Percentiles rank a stretch among this genome's conserved stretches.
These are phyloP conservation scores for Cheilosia grossa DNA, from an alignment of 2,888 invertebrate species.

Conservation along the genomic window DNA sequence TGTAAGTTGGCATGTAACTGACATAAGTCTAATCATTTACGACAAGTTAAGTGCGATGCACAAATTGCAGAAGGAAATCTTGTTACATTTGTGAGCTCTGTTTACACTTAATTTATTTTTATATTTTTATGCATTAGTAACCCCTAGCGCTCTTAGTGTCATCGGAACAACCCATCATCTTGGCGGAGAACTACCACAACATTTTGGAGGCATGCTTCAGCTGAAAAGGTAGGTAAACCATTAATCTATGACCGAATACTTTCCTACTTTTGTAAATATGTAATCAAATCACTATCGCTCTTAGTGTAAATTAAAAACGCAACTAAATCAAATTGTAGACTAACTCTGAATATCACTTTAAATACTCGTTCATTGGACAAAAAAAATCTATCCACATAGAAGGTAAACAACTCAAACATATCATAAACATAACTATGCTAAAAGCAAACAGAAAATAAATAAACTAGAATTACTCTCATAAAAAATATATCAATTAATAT, in stretches of 20 bases:
- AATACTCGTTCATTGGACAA: constrained; percentile 38
- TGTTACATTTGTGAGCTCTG: too few species aligned
- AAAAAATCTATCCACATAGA: constrained; percentile 38
- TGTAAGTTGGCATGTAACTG: too few species aligned
- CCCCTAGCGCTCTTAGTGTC: too few species aligned
- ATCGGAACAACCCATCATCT: too few species aligned
- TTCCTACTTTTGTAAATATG: constrained; percentile 21
- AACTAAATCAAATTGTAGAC: constrained; percentile 26
- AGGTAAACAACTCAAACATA: constrained; percentile 52
- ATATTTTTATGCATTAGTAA: too few species aligned
- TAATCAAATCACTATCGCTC: constrained; percentile 23
- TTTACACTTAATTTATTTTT: too few species aligned
- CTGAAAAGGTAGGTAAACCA: too few species aligned
- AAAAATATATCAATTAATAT: constrained; percentile 15
- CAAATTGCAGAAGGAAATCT: too few species aligned
- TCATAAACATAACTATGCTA: constrained; percentile 41
- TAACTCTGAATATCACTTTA: constrained; percentile 38
- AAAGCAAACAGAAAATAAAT: constrained; percentile 10
- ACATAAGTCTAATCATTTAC: too few species aligned
- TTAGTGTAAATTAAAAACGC: constrained; percentile 28
- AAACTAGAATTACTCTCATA: constrained; percentile 9
- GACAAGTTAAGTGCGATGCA: too few species aligned
- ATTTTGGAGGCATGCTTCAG: too few species aligned
- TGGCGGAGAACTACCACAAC: too few species aligned
- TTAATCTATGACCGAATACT: not conserved